Conservation (phyloP, 2,888 invertebrate genomes). For the Rhamnusium bicolor region DNA sequence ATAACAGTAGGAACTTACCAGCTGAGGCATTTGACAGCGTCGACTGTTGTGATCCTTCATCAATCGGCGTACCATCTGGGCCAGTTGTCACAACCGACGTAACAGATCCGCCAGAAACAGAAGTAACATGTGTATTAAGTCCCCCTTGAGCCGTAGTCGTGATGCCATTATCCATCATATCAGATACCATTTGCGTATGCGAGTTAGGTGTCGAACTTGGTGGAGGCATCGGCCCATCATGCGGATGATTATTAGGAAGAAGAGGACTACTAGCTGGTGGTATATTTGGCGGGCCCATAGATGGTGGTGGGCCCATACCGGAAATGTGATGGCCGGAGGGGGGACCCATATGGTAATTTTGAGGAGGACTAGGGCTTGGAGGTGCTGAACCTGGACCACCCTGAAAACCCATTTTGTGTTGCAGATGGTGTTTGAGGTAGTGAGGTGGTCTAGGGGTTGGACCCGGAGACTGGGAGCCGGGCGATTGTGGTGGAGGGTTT, state of each 20-base stretch:
- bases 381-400: slow-evolving; percentile 73
- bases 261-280: slow-evolving; percentile 72
- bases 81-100: slow-evolving; percentile 92
- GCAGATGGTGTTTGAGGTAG: slow-evolving; percentile 81
- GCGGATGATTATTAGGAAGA: slow-evolving; percentile 68
- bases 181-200: slow-evolving; percentile 68
- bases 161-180: slow-evolving; percentile 74
- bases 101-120: slow-evolving; percentile 77
- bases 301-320: slow-evolving; percentile 76
- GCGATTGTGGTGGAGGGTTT: slow-evolving; percentile 64
- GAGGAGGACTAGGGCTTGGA: slow-evolving; percentile 76
- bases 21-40: slow-evolving; percentile 94
- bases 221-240: slow-evolving; percentile 70
- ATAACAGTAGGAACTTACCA: slow-evolving; percentile 73
- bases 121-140: slow-evolving; percentile 68
- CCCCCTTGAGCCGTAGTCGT: slow-evolving; percentile 76
- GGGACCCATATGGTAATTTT: slow-evolving; percentile 74
- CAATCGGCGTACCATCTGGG: slow-evolving; percentile 90
- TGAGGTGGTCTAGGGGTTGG: slow-evolving; percentile 75
- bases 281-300: slow-evolving; percentile 79
- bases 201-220: slow-evolving; percentile 74
- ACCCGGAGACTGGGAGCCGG: slow-evolving; percentile 73
- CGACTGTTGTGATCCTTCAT: slow-evolving; percentile 94
- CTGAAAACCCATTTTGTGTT: slow-evolving; percentile 80
- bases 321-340: slow-evolving; percentile 73